A percentile compares a stretch with the other conserved stretches of the same genome.
Evolutionary conservation across 1,140 invertebrate genomes (phyloP).

Genomic region (Lycorma delicatula): DNA sequence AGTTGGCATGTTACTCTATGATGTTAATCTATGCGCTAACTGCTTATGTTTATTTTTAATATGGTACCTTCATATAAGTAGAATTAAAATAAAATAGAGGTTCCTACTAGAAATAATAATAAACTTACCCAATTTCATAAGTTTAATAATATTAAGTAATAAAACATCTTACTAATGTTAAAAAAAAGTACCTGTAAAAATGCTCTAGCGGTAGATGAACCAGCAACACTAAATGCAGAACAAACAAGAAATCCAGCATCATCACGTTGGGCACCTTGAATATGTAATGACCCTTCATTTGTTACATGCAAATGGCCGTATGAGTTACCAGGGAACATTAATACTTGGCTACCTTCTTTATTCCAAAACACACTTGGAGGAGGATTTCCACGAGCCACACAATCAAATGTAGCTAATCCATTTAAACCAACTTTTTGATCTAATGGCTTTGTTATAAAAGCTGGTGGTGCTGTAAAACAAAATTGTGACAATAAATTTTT

Average conservation of each 20-base stretch:
- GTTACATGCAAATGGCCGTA: conserved; percentile 65
- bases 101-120: too few relatives aligned
- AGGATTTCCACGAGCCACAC: conserved; percentile 72
- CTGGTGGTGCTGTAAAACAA: conserved; percentile 57
- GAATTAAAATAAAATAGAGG: too few relatives aligned
- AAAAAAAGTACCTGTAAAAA: conserved; percentile 58
- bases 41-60: too few relatives aligned
- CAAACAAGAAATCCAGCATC: conserved; percentile 82
- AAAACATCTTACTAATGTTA: too few relatives aligned
- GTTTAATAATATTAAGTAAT: too few relatives aligned
- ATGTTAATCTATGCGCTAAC: too few relatives aligned
- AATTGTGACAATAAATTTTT: too few relatives aligned
- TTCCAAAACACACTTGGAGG: conserved; percentile 80
- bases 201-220: conserved; percentile 67
- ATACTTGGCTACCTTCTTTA: conserved; percentile 66
- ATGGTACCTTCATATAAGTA: too few relatives aligned
- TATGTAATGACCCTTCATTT: conserved; percentile 64
- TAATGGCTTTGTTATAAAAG: conserved; percentile 63
- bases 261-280: conserved; percentile 63
- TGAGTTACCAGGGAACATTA: conserved; percentile 76
- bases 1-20: too few relatives aligned
- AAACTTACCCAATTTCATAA: too few relatives aligned
- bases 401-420: conserved; percentile 69
- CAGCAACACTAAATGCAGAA: conserved; percentile 78
- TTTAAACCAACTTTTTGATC: conserved; percentile 67